Evolutionary conservation across 1,140 invertebrate species (phyloP).

Genomic region (Melanaphis sacchari): DNA sequence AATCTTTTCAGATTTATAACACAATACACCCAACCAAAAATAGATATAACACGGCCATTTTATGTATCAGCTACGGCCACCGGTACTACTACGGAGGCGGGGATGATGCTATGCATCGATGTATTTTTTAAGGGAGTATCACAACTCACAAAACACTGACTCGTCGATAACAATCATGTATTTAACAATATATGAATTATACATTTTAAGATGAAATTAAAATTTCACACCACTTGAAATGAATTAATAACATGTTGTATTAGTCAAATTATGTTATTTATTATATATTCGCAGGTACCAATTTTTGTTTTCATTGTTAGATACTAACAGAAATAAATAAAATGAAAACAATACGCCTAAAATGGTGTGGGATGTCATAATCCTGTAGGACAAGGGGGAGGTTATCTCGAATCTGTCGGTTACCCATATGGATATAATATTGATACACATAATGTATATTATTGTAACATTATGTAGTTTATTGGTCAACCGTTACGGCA

Average conservation of each 20-base stretch:
- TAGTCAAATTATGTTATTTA: no score
- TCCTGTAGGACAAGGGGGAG: not conserved
- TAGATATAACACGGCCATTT: no score
- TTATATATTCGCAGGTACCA: no score
- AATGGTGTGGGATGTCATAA: not conserved
- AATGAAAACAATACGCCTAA: not conserved
- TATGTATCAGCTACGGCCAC: not conserved
- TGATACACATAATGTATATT: not conserved
- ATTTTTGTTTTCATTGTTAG: no score
- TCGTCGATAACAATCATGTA: not conserved
- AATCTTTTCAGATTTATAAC: not conserved
- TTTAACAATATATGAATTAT: not conserved
- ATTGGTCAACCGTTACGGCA: not conserved
- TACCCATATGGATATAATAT: no score
- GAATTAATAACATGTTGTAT: no score
- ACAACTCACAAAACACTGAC: not conserved
- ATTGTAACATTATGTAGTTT: not conserved
- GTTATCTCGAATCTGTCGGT: not conserved
- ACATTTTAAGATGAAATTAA: not conserved
- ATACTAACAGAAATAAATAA: not conserved
- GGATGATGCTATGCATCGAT: not conserved
- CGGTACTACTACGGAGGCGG: not conserved
- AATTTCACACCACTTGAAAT: not conserved
- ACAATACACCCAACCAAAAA: not conserved
- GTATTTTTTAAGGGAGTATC: not conserved